Evolutionary conservation across 2,797 vertebrate species (phyloP).

Genomic region (Crotalus adamanteus): DNA sequence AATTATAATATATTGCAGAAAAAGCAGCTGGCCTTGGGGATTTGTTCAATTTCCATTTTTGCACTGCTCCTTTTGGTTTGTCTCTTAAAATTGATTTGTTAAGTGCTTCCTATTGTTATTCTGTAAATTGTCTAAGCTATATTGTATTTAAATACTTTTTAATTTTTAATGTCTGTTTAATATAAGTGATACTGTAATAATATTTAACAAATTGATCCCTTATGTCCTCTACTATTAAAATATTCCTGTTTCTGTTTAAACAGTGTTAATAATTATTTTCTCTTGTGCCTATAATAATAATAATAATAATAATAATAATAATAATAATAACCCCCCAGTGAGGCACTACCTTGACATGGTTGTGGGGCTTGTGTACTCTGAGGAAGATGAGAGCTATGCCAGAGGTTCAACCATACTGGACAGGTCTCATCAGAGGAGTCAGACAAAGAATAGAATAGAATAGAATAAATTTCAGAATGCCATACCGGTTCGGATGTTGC

Average conservation of each 20-base stretch:
- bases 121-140: background rate
- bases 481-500: too few species aligned
- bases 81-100: background rate
- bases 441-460: too few species aligned
- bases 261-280: background rate
- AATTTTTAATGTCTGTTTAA: background rate
- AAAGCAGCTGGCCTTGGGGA: background rate
- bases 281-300: background rate
- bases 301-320: too few species aligned
- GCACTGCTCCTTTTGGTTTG: background rate
- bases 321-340: too few species aligned
- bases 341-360: too few species aligned
- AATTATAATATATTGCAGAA: background rate
- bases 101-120: background rate
- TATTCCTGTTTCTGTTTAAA: background rate
- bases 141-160: background rate
- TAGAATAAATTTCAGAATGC: too few species aligned
- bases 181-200: background rate
- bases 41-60: background rate
- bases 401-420: too few species aligned
- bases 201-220: background rate
- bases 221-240: background rate
- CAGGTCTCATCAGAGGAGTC: too few species aligned
- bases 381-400: too few species aligned
- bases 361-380: too few species aligned